Conservation (phyloP, 2,797 vertebrate species). For the Tapirus indicus region DNA sequence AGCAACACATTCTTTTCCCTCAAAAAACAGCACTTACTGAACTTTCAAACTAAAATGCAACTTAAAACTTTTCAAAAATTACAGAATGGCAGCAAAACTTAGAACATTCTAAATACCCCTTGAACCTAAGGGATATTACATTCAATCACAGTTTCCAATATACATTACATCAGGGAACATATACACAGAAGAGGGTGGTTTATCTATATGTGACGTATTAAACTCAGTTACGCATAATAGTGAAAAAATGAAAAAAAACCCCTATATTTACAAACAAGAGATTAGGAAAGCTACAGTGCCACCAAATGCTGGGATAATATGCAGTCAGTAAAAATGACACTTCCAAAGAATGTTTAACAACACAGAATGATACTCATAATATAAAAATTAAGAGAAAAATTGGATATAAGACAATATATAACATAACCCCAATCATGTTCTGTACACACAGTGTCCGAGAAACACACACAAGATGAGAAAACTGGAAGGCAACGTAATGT, state of each 20-base stretch:
- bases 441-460: neutral
- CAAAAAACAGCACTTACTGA: neutral
- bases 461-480: rapidly evolving
- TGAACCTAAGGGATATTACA: neutral
- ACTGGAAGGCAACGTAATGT: rapidly evolving
- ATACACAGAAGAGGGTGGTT: rapidly evolving
- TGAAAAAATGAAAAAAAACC: too few relatives aligned
- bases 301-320: rapidly evolving
- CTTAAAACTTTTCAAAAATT: neutral
- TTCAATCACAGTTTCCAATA: neutral
- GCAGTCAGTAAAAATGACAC: neutral
- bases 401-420: rapidly evolving
- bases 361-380: rapidly evolving
- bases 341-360: rapidly evolving
- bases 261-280: rapidly evolving
- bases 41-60: neutral
- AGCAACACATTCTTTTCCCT: neutral
- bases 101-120: neutral
- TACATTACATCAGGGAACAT: rapidly evolving
- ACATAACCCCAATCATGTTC: rapidly evolving
- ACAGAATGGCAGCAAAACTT: neutral
- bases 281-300: rapidly evolving
- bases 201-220: rapidly evolving
- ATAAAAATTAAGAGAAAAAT: neutral
- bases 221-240: rapidly evolving